Evolutionary conservation across 1,140 invertebrate genomes (phyloP).

Genomic region (Procambarus clarkii): DNA sequence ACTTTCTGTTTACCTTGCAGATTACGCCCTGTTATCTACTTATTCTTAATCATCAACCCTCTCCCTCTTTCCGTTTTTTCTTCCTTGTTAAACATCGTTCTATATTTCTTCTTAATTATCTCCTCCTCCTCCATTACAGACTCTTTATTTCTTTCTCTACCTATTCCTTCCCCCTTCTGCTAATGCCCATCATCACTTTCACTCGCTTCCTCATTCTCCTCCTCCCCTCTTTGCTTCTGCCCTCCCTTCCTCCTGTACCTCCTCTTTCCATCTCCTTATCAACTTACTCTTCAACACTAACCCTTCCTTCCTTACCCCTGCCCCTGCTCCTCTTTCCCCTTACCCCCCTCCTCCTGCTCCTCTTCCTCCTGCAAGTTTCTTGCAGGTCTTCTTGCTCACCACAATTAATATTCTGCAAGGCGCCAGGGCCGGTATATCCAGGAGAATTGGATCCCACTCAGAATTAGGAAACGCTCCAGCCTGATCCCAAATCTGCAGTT

Average conservation of each 20-base stretch:
- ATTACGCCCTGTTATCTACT: too few relatives aligned
- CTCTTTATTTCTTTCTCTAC: conserved; percentile 6
- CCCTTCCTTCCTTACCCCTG: neutral
- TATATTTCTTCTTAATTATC: too few relatives aligned
- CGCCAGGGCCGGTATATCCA: conserved; percentile 15
- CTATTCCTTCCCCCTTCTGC: neutral
- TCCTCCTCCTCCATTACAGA: too few relatives aligned
- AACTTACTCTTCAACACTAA: neutral
- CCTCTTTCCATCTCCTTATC: neutral
- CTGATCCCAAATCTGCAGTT: conserved; percentile 43
- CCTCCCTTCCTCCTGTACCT: neutral
- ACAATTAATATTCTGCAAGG: conserved; percentile 25
- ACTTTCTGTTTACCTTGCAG: neutral
- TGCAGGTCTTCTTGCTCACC: neutral
- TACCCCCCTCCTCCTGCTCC: neutral
- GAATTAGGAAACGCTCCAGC: conserved; percentile 35
- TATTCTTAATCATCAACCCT: too few relatives aligned
- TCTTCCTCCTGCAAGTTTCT: too few relatives aligned
- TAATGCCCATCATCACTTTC: neutral
- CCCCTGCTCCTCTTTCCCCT: neutral
- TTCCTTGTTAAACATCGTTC: neutral
- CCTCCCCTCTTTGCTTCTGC: neutral
- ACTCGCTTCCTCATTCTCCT: neutral
- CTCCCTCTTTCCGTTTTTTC: neutral
- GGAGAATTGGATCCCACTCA: conserved; percentile 37